Evolutionary conservation across 2,113 vertebrate genomes (phyloP), one percentile per base, ranked within the genome.

Genomic region (Neotoma lepida): DNA sequence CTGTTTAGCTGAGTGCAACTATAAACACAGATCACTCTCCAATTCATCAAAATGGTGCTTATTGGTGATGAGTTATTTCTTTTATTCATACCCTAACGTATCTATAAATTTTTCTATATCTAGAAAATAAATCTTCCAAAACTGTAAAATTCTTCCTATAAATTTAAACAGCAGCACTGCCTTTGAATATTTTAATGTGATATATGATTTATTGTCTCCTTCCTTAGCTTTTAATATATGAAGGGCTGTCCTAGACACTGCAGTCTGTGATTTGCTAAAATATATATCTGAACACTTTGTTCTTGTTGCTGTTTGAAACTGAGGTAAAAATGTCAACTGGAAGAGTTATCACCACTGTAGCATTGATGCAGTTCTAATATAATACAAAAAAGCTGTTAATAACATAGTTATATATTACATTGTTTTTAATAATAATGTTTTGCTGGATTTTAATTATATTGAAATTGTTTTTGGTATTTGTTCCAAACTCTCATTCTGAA

Each of bases 151-250:
- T 70, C 15, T 58, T 56, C 15, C 44, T 61, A 71, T 41, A 93
- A 89, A 88, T 84, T 54, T 85, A 95, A 94, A 76, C 3, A 74
- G 46, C 28, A 74, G 1, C 81, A 81, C 5, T 30, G 3, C 26
- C 71, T 89, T 94, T 84, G 35, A 96, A 94, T 35, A 94, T 46
- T 95, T 93, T 49, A 82, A 78, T 84, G 63, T n/a, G 6, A 66
- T 4, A 80, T 78, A 78, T 41, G 8, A 71, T 5, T 64, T 68
- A 71, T 63, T 58, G 73, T 35, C 5, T 61, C 82, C 49, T 89
- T 92, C 44, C 82, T 91, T 95, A 90, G 8, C 26, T 95, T 84
- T 80, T 85, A 95, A 94, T 92, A 58, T 71, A 70, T 77, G 6
- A 95, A 46, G 20, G 22, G 0, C 18, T 49, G 88, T 9, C 58